A percentile compares a stretch with the other conserved stretches of the same genome.
phyloP scores from a whole-genome alignment of 1,140 invertebrate genomes.

The Psix sp. region DNA sequence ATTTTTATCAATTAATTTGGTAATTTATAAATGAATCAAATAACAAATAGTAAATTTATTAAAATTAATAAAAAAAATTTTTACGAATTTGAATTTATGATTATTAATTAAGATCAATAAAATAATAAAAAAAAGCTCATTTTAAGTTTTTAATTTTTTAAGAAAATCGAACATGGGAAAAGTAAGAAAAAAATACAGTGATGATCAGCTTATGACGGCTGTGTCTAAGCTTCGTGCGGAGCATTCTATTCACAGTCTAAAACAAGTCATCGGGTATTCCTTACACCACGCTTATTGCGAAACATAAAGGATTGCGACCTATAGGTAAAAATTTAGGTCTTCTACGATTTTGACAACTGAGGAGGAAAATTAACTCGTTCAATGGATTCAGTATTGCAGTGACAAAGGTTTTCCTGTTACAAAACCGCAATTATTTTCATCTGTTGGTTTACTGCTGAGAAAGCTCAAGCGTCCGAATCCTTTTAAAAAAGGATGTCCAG shows the following conservation, averaged over 20 bases:
- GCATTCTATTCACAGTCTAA: slow-evolving; percentile 10
- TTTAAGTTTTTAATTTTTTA: too few species aligned
- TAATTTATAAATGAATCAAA: too few species aligned
- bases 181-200: too few species aligned
- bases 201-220: slow-evolving; percentile 2
- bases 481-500: slow-evolving; percentile 49
- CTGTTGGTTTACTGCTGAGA: slow-evolving; percentile 64
- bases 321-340: slow-evolving; percentile 12
- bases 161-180: too few species aligned
- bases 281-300: slow-evolving; percentile 3
- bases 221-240: neutral
- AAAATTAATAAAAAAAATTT: too few species aligned
- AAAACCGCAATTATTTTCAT: slow-evolving; percentile 60
- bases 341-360: slow-evolving; percentile 9
- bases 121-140: too few species aligned
- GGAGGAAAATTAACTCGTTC: slow-evolving; percentile 10
- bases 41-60: too few species aligned
- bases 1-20: too few species aligned
- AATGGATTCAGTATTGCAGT: slow-evolving; percentile 50
- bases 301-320: slow-evolving; percentile 18
- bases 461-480: slow-evolving; percentile 41
- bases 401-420: slow-evolving; percentile 67
- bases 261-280: slow-evolving; percentile 11
- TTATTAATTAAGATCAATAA: too few species aligned
- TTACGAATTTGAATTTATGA: too few species aligned